Evolutionary conservation across 2,888 invertebrate genomes (phyloP), one percentile per base, ranked within the genome.

Genomic region (Allygus modestus): DNA sequence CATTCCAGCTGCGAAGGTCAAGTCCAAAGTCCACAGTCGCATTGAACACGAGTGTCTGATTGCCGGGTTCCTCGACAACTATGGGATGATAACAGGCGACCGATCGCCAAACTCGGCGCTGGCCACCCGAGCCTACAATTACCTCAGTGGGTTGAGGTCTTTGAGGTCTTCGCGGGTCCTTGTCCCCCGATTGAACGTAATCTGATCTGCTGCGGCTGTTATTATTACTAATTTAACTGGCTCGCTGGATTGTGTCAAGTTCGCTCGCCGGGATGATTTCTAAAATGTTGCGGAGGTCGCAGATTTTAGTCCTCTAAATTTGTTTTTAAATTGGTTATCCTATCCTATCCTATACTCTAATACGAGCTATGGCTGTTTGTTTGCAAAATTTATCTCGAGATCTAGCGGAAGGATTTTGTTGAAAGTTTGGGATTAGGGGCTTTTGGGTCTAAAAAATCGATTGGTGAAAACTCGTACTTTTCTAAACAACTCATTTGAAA

Each of bases 141-240:
- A 65, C 31, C 23, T 54, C 28, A 65, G 65, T 65, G 65, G 65
- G 65, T 65, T 65, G 65, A 65, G 65, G 65, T 28, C n/a, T n/a
- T n/a, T n/a, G n/a, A n/a, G n/a, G n/a, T n/a, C n/a, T n/a, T n/a
- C n/a, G n/a, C 65, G 2, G 65, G 65, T 65, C 65, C 65, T 65
- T 58, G 58, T 58, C 20, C 9, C 58, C 17, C 65, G 31, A 58
- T 58, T 23, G 46, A 11, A 20, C 54, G 20, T 54, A 54, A 54
- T 54, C 54, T 11, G 65, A 65, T 65, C 65, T 4, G 28, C 15
- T 31, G 65, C 28, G 65, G 65, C 65, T 31, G 65, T 28, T 65
- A 65, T 65, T 65, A 65, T 65, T 65, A 28, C 28, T 65, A 26
- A 65, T 65, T 65, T 17, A 0, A 65, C 17, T 31, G 28, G 5